Evolutionary conservation across 2,113 vertebrate species (phyloP).

Genomic region (Stictonetta naevosa): DNA sequence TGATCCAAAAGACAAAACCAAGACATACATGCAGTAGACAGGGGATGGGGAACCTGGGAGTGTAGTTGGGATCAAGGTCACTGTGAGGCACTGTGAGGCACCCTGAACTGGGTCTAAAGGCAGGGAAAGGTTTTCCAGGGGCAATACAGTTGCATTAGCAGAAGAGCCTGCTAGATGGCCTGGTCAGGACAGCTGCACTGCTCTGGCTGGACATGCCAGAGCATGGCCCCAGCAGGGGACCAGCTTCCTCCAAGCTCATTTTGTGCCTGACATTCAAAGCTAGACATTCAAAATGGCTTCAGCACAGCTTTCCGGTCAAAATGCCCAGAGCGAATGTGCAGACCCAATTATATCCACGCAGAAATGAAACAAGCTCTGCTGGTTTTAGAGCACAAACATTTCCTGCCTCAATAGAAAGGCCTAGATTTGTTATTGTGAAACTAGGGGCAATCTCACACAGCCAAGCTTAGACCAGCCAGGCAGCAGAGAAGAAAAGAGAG

Average conservation of each 20-base stretch:
- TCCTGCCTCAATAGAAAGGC: neutral
- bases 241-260: neutral
- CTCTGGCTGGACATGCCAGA: neutral
- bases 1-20: neutral
- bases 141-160: neutral
- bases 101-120: neutral
- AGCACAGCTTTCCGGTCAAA: neutral
- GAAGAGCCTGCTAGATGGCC: neutral
- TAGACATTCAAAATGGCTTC: neutral
- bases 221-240: fast-evolving
- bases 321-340: neutral
- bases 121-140: neutral
- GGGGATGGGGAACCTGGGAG: neutral
- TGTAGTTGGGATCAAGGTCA: neutral
- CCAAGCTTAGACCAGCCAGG: neutral
- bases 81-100: neutral
- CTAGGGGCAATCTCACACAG: neutral
- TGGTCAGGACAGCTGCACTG: neutral
- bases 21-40: fast-evolving
- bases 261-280: neutral
- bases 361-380: neutral
- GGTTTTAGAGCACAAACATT: neutral
- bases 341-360: neutral
- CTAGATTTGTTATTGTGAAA: neutral
- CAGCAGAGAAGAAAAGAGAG: conserved; percentile 3